A percentile compares a stretch with the other conserved stretches of the same genome.
phyloP scores from a whole-genome alignment of 2,113 vertebrate species.

The Bos javanicus region DNA sequence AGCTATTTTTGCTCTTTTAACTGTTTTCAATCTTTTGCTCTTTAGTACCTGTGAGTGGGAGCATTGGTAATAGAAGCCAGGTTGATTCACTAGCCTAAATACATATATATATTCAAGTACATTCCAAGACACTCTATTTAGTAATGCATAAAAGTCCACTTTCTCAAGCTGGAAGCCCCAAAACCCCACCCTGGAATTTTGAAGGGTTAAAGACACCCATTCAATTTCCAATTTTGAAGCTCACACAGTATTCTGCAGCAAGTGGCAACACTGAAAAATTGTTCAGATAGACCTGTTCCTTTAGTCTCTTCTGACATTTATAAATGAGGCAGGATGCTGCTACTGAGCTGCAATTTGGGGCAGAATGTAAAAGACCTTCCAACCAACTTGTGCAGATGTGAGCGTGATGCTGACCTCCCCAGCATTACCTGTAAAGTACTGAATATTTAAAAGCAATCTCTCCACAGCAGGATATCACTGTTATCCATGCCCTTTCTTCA shows the following conservation, averaged over 20 bases:
- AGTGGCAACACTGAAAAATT: background rate
- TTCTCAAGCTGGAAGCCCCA: background rate
- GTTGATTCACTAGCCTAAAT: background rate
- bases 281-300: background rate
- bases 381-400: background rate
- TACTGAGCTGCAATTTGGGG: background rate
- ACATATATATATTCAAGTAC: background rate
- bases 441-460: background rate
- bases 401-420: background rate
- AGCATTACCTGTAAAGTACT: background rate
- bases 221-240: too few species aligned
- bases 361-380: background rate
- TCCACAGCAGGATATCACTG: background rate
- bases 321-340: background rate
- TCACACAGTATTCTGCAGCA: background rate
- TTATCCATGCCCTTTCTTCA: background rate
- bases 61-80: background rate
- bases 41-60: background rate
- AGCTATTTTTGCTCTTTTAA: background rate
- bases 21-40: background rate
- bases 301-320: background rate
- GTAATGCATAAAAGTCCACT: background rate
- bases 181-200: background rate
- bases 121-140: background rate
- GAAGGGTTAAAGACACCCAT: background rate